Conservation (phyloP, 2,113 vertebrate genomes). For the Probosciger aterrimus region DNA sequence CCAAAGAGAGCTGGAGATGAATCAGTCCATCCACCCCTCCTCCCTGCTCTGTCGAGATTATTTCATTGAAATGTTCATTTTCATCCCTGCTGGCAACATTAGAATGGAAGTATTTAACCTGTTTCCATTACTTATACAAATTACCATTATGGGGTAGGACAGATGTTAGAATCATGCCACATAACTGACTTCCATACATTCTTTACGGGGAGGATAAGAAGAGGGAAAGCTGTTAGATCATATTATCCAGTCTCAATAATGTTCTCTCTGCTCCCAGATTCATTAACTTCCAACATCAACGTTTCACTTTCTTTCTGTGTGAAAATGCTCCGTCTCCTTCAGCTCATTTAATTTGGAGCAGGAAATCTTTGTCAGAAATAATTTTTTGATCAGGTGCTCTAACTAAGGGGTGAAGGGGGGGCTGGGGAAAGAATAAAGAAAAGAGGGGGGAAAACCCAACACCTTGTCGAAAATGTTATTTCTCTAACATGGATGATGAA, state of each 20-base stretch:
- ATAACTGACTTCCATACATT: slow-evolving; percentile 60
- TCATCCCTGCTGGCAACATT: slow-evolving; percentile 72
- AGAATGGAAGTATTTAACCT: slow-evolving; percentile 77
- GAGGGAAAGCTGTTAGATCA: slow-evolving; percentile 54
- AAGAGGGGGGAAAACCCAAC: slow-evolving; percentile 52
- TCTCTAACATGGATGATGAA: slow-evolving; percentile 77
- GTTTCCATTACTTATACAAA: slow-evolving; percentile 78
- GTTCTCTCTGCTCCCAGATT: slow-evolving; percentile 60
- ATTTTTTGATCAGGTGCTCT: slow-evolving; percentile 75
- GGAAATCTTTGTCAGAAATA: slow-evolving; percentile 66
- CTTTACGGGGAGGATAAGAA: slow-evolving; percentile 58
- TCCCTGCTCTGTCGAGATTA: slow-evolving; percentile 62
- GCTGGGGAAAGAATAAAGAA: slow-evolving; percentile 45
- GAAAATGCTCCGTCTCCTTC: slow-evolving; percentile 55
- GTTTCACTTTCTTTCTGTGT: slow-evolving; percentile 41
- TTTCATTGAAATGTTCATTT: slow-evolving; percentile 73
- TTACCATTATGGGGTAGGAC: slow-evolving; percentile 69
- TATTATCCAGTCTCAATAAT: slow-evolving; percentile 59
- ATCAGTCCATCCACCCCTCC: slow-evolving; percentile 63
- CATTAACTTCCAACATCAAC: slow-evolving; percentile 65
- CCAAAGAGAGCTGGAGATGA: slow-evolving; percentile 55
- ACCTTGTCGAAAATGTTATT: slow-evolving; percentile 74
- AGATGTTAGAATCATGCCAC: slow-evolving; percentile 70
- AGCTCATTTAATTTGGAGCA: slow-evolving; percentile 72
- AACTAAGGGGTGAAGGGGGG: slow-evolving; percentile 44